Evolutionary conservation across 2,888 invertebrate species (phyloP), one percentile per base, ranked within the genome.

Genomic region (Cactoblastis cactorum): DNA sequence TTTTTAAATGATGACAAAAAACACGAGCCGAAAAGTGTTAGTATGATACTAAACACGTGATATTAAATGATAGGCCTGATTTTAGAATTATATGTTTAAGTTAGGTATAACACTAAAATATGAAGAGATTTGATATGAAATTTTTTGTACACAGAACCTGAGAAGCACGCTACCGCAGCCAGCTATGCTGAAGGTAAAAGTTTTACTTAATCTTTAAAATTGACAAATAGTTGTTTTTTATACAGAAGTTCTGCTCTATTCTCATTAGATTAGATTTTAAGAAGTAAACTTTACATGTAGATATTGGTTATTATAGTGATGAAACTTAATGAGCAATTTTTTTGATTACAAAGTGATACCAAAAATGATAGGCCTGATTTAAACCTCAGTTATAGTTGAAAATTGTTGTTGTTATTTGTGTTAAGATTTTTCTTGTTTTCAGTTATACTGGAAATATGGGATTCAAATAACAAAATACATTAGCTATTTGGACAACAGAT

Each of bases 11-110:
- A 86, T 85, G 85, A 82, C 58, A 81, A 66, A 55, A 56, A 63
- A 77, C 83, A 83, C 80, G 85, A 86, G 85, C 85, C 84, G 71
- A 83, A 79, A 83, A 67, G 83, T 83, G 83, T 83, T 71, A 63
- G 50, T 63, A 74, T 83, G 83, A 84, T 83, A 82, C 83, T 61
- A 57, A 78, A 76, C 78, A 77, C 76, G 54, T 80, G 80, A 81
- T 80, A 74, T 64, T 61, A 61, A 77, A 82, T 81, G 82, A 82
- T 81, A 81, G 82, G 82, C 51, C 82, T 81, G 81, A 82, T 19
- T 35, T 33, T 12, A 1, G 17, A 37, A 17, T 17, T 17, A 1
- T 9, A 3, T 8, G 17, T 3, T 35, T 3, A 3, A 35, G 8
- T 8, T 1, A 15, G 3, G 11, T 5, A 35, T 14, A 14, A 8